Evolutionary conservation across 2,888 invertebrate genomes (phyloP).

Genomic region (Sarcophaga carnaria): DNA sequence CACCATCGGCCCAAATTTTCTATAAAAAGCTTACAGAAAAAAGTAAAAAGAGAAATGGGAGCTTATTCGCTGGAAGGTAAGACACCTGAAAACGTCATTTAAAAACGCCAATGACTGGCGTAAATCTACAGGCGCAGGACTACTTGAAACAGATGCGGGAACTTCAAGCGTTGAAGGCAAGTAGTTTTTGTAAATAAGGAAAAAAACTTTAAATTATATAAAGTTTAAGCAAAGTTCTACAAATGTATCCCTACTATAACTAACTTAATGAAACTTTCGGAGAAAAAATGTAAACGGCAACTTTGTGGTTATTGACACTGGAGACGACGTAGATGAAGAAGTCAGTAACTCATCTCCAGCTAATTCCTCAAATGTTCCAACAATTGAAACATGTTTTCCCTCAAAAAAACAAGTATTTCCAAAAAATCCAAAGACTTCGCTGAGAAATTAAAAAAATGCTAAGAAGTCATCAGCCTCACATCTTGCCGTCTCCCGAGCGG

Average conservation of each 20-base stretch:
- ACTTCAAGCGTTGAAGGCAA: background rate
- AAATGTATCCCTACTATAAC: constrained; percentile 2
- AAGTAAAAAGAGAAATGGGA: constrained; percentile 45
- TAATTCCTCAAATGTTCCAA: background rate
- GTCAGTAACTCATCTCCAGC: background rate
- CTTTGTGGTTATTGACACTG: too few relatives aligned
- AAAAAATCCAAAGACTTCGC: constrained; percentile 22
- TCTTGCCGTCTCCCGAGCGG: too few relatives aligned
- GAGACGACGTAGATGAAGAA: background rate
- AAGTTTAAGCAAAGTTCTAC: constrained; percentile 13
- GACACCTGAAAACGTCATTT: constrained; percentile 49
- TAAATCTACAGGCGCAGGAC: constrained; percentile 22
- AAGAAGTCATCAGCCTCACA: too few relatives aligned
- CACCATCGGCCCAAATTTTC: constrained; percentile 17
- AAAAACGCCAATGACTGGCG: constrained; percentile 58
- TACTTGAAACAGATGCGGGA: background rate
- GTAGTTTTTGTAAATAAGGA: background rate
- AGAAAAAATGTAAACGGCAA: constrained; percentile 10
- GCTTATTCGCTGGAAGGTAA: constrained; percentile 49
- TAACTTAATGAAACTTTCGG: constrained; percentile 11
- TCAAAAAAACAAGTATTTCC: background rate
- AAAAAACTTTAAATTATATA: background rate
- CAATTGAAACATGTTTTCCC: background rate
- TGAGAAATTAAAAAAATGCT: background rate
- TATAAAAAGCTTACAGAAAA: constrained; percentile 27